Evolutionary conservation across 2,888 invertebrate genomes (phyloP).

Genomic region (Ectemnius continuus): DNA sequence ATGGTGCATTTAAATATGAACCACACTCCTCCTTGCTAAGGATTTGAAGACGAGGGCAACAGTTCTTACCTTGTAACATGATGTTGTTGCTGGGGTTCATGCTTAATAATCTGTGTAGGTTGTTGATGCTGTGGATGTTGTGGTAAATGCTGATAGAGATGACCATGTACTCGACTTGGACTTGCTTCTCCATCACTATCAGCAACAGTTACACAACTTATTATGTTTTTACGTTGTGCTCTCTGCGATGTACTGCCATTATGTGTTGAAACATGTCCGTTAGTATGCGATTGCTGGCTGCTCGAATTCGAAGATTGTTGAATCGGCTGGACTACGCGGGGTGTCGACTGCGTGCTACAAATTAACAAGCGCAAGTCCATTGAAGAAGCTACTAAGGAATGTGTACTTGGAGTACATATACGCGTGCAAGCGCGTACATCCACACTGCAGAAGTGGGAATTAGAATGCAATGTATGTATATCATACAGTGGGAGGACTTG

Average conservation of each 20-base stretch:
- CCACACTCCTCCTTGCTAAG: neutral
- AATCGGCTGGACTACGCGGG: conserved; percentile 70
- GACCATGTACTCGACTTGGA: conserved; percentile 79
- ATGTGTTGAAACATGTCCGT: conserved; percentile 55
- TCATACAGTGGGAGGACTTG: too few relatives aligned
- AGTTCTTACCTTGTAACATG: conserved; percentile 68
- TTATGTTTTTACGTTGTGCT: conserved; percentile 84
- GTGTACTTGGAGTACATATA: too few relatives aligned
- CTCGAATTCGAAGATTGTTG: conserved; percentile 66
- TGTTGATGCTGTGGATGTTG: conserved; percentile 74
- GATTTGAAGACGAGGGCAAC: too few relatives aligned
- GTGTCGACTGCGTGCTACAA: conserved; percentile 72
- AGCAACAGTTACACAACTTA: conserved; percentile 88
- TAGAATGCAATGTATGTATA: too few relatives aligned
- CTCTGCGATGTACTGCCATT: conserved; percentile 64
- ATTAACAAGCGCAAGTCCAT: too few relatives aligned
- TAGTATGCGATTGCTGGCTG: conserved; percentile 65
- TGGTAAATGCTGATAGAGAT: conserved; percentile 67
- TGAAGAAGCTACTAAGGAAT: too few relatives aligned
- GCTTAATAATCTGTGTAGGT: conserved; percentile 79
- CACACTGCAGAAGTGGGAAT: too few relatives aligned
- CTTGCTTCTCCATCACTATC: conserved; percentile 87
- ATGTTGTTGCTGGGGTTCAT: conserved; percentile 80
- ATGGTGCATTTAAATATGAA: neutral
- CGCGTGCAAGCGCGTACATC: too few relatives aligned